Base-by-base conservation (phyloP, 2,113 vertebrate species). In the Sturnira hondurensis region DNA sequence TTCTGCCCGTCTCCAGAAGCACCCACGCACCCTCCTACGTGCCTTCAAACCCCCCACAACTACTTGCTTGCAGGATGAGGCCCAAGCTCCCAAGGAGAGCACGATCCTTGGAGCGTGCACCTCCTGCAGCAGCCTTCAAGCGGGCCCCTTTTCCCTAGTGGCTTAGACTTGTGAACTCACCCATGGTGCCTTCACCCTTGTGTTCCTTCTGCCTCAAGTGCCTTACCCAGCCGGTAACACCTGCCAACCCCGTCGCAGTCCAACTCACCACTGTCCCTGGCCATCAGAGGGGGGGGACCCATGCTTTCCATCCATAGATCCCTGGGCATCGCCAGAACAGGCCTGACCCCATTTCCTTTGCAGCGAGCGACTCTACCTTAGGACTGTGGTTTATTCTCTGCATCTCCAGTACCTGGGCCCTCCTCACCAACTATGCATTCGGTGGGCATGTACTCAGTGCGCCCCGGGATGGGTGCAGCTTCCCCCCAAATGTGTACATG, bases 281-380 rank as follows among this genome's bases (percentile, higher is more conserved):
- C n/a, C 67, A 26, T 16, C 22, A 36, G 38, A 84, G 19, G 28
- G 4, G n/a, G n/a, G 13, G 47, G 50, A 54, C 3, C 4, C 33
- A 56, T 19, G 19, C 31, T 65, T 33, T 36, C 50, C n/a, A 68
- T 24, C 56, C 26, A 31, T 41, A 33, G 0, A 15, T 77, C 52
- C 2, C 1, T 13, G 0, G 1, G 4, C 4, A 7, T 47, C 31
- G 0, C 52, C n/a, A 33, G n/a, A 7, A 14, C 9, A 61, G 20
- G n/a, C 9, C 9, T 24, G 58, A 63, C 43, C 52, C 7, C 24
- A 1, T 31, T 43, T 43, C 50, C 77, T 63, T 45, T 36, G 71
- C 56, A 58, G 56, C 4, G 24, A 41, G 47, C 5, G 22, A 17
- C 61, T 36, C 16, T 10, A n/a, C 19, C 45, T 63, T 4, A 74